These are phyloP conservation scores for Chymomyza procnemis DNA, from an alignment of 2,888 invertebrate genomes.

Conservation along the genomic window DNA sequence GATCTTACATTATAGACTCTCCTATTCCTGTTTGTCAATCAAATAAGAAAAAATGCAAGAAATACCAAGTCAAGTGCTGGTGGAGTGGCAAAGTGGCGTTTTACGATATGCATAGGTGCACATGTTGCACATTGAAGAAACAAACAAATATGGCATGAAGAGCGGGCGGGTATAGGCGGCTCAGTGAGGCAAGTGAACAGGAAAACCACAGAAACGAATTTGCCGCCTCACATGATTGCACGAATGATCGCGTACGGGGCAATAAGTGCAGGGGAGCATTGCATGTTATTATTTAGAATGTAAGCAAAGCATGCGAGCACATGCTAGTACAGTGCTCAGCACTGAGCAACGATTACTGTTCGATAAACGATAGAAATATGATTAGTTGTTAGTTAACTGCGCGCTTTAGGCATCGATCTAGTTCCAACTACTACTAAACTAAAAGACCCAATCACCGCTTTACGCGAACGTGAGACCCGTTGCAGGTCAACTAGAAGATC, in stretches of 20 bases:
- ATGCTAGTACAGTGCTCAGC: too few relatives aligned
- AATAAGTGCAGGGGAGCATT: conserved; percentile 1
- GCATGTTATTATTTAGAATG: background rate
- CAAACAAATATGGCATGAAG: conserved; percentile 31
- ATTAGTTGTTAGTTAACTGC: background rate
- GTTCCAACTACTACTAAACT: background rate
- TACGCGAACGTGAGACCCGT: conserved; percentile 11
- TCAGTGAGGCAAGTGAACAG: conserved; percentile 59
- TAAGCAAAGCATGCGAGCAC: background rate
- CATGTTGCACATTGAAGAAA: conserved; percentile 74
- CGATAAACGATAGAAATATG: background rate
- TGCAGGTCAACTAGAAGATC: conserved; percentile 40
- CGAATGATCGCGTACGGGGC: conserved; percentile 40
- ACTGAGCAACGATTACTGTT: conserved; percentile 6
- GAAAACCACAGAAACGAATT: conserved; percentile 79
- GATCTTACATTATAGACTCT: conserved; percentile 25
- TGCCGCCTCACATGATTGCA: conserved; percentile 78
- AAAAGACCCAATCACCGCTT: background rate
- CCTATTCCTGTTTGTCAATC: conserved; percentile 62
- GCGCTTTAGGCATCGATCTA: background rate
- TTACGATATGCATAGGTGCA: conserved; percentile 78
- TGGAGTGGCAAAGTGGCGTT: conserved; percentile 43
- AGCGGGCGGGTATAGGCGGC: conserved; percentile 10
- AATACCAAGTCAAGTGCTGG: conserved; percentile 14
- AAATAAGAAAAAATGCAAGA: conserved; percentile 36